Conservation (phyloP, 1,140 invertebrate species). For the Bombus pyrosoma region DNA sequence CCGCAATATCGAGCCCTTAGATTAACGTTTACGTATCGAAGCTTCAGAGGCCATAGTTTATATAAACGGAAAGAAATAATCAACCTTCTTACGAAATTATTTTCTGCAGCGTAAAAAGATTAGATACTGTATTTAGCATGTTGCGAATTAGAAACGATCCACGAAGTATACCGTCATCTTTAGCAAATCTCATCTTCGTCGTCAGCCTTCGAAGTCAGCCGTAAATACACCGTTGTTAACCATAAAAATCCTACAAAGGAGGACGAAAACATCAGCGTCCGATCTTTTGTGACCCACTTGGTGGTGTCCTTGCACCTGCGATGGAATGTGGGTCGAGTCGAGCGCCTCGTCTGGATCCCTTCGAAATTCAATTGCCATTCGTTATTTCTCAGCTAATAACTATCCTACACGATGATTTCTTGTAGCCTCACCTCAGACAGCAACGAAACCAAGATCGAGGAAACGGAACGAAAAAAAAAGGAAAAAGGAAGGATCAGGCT, state of each 20-base stretch:
- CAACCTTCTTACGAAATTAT: too few species aligned
- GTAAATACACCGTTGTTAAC: background rate
- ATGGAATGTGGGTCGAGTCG: slow-evolving; percentile 34
- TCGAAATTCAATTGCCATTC: slow-evolving; percentile 26
- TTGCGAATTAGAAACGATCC: background rate
- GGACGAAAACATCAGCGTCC: background rate
- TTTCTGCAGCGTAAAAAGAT: too few species aligned
- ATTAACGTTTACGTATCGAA: too few species aligned
- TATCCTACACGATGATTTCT: background rate
- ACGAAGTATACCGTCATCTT: background rate
- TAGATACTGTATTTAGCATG: too few species aligned
- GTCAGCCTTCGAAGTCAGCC: background rate
- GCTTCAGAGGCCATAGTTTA: too few species aligned
- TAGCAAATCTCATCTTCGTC: background rate
- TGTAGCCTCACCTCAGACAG: rapidly evolving
- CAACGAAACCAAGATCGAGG: background rate
- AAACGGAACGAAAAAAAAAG: background rate
- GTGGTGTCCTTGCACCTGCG: slow-evolving; percentile 11
- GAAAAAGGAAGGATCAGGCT: too few species aligned
- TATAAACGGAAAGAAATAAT: too few species aligned
- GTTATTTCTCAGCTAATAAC: background rate
- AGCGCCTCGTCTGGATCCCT: background rate
- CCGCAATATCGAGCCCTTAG: too few species aligned
- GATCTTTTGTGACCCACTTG: background rate
- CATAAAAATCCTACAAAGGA: slow-evolving; percentile 10